A percentile compares a stretch with the other conserved stretches of the same genome.
phyloP scores from a whole-genome alignment of 2,888 invertebrate species.

The Imbricaverruca yamaguchii region DNA sequence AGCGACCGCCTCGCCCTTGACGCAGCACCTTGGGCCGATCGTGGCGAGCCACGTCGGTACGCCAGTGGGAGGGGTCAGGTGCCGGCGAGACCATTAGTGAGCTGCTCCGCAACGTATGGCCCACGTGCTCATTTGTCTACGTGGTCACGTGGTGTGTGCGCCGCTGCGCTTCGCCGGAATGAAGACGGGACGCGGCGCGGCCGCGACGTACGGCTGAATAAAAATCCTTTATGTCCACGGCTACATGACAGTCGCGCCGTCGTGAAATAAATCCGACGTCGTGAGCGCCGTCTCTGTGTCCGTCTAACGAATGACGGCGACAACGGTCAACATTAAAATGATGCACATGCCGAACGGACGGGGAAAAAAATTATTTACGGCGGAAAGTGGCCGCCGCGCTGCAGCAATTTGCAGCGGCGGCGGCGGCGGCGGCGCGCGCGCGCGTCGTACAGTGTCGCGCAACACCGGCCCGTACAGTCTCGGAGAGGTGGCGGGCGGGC shows the following conservation, averaged over 20 bases:
- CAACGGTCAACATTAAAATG: not conserved
- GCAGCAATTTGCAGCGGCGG: not conserved
- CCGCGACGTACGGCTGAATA: constrained; percentile 1
- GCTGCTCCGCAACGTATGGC: not conserved
- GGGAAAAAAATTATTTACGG: not conserved
- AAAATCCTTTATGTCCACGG: constrained; percentile 12
- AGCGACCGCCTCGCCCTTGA: not conserved
- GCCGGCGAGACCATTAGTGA: not conserved
- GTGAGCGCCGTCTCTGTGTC: not conserved
- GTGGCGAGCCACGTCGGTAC: not conserved
- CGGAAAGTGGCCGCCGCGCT: not conserved
- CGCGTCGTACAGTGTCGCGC: not conserved
- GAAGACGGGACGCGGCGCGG: not conserved
- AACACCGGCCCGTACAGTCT: no score
- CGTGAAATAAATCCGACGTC: not conserved
- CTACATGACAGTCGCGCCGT: not conserved
- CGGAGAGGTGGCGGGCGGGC: no score
- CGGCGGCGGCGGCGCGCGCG: not conserved
- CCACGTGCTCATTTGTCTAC: not conserved
- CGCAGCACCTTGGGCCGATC: not conserved
- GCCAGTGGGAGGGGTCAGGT: not conserved
- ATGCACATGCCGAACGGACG: not conserved
- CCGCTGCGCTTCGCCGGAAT: not conserved
- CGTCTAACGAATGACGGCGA: constrained; percentile 1
- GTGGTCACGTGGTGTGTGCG: not conserved